These are phyloP conservation scores for Anoplolepis gracilipes DNA, from an alignment of 1,140 invertebrate genomes.

Conservation along the genomic window DNA sequence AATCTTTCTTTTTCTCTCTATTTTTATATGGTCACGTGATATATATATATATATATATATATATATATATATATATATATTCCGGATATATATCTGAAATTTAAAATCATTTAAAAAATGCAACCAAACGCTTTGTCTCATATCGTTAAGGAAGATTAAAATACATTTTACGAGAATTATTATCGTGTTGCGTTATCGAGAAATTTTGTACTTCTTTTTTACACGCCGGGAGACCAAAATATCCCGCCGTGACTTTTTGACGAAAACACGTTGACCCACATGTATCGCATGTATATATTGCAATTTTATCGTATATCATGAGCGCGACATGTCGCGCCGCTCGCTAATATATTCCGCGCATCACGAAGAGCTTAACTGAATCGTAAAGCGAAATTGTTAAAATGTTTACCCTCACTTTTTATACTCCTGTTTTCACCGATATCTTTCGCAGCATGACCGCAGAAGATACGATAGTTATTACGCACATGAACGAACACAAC, in stretches of 20 bases:
- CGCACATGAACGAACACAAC: neutral
- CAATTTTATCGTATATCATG: constrained; percentile 30
- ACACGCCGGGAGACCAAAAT: neutral
- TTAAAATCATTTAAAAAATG: constrained; percentile 5
- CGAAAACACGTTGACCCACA: constrained; percentile 45
- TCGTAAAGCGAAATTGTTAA: neutral
- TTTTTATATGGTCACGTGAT: constrained; percentile 2
- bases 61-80: neutral
- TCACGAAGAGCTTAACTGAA: neutral
- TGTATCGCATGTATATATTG: constrained; percentile 20
- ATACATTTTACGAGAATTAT: neutral
- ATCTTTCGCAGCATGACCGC: neutral
- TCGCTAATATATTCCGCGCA: constrained; percentile 5
- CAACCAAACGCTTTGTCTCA: constrained; percentile 1
- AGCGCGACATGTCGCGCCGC: neutral
- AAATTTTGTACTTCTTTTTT: neutral
- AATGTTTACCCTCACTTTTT: neutral
- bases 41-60: too few relatives aligned
- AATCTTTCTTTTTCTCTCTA: neutral
- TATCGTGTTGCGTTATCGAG: constrained; percentile 3
- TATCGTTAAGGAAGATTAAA: neutral
- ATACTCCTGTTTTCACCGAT: neutral
- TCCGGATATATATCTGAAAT: neutral
- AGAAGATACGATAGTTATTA: neutral
- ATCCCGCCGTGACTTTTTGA: constrained; percentile 6